Conservation (phyloP, 2,797 vertebrate species). For the Pelochelys cantorii region DNA sequence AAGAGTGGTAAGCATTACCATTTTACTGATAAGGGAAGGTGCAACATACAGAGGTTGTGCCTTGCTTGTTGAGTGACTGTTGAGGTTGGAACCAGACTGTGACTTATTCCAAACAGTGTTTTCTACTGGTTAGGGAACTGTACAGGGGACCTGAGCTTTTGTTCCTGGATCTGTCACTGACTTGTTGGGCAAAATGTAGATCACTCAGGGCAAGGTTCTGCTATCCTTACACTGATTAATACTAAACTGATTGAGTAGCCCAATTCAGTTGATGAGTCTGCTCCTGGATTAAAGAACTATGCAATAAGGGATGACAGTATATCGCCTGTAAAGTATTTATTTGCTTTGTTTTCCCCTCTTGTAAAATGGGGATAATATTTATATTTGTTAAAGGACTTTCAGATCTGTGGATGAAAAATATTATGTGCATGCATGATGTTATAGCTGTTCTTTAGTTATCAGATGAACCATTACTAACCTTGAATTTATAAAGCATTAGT, state of each 20-base stretch:
- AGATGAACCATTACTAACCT: background rate
- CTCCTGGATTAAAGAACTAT: background rate
- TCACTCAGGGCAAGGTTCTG: background rate
- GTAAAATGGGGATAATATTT: background rate
- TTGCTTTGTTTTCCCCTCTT: background rate
- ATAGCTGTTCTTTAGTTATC: background rate
- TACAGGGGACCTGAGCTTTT: background rate
- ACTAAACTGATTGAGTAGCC: background rate
- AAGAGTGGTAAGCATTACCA: background rate
- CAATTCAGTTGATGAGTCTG: background rate
- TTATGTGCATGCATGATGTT: background rate
- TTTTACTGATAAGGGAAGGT: conserved; percentile 8
- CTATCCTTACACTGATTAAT: background rate
- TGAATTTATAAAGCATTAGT: conserved; percentile 33
- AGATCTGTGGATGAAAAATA: background rate
- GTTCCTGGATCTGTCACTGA: background rate
- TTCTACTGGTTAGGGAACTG: background rate
- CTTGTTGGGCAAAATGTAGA: background rate
- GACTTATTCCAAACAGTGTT: fast-evolving
- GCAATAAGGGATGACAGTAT: background rate
- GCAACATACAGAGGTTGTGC: background rate
- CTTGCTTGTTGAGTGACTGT: background rate
- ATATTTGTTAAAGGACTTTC: background rate
- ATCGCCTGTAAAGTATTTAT: background rate
- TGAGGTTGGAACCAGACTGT: fast-evolving